Base-by-base conservation (phyloP, 2,797 vertebrate genomes). In the Alosa sapidissima region DNA sequence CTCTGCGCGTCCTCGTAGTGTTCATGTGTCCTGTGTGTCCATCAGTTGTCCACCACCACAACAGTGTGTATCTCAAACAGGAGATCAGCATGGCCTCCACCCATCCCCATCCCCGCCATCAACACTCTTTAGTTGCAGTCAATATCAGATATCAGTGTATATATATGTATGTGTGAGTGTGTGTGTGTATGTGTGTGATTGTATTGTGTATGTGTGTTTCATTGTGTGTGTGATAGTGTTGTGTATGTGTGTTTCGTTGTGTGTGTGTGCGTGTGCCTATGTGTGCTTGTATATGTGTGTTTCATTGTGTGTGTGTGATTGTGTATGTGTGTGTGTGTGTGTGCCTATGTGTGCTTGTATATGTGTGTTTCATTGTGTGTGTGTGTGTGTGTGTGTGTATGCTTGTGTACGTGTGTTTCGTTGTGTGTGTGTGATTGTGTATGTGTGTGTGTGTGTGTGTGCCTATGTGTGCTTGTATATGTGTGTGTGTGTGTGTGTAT, bases 21-120 rank as follows among this genome's bases (percentile, higher is more conserved):
- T 95, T 96, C 94, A 95, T 96, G 94, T 95, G 94, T 95, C 95
- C 89, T 87, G 93, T 96, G 94, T 78, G 94, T 96, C 94, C 94
- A 95, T 95, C 93, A 92, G 86, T 92, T 91, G 92, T 91, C 93
- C 92, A 93, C 89, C 89, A 93, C 92, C 92, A 88, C 89, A 88
- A 87, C 75, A 87, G 87, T 89, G 78, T 78, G 72, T 78, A 21
- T 78, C 72, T 78, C 72, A 47, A n/a, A 47, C 72, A 78, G 72
- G 72, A 78, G 72, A 78, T 47, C 72, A 78, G 72, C 72, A 78
- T 78, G 72, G 19, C 72, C 72, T 78, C 72, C 72, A 45, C 41
- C 36, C 72, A 78, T 78, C 16, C 72, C 72, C 72, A 78, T 78
- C 41, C 65, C 72, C 9, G 19, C 72, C 72, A 78, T 78, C 16